Conservation (phyloP, 1,140 invertebrate genomes). For the Sesamia nonagrioides region DNA sequence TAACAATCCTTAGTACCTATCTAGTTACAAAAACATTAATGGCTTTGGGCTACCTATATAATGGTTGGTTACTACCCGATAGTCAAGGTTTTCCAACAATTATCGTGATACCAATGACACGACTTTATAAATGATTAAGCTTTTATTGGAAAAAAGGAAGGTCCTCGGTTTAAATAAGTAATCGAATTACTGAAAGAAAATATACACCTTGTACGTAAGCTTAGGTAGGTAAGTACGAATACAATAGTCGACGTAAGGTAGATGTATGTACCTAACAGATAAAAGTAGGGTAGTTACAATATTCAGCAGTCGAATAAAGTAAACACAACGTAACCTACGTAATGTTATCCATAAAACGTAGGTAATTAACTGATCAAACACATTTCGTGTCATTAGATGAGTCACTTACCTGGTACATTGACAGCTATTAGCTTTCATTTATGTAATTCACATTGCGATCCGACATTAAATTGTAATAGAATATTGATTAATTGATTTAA, state of each 20-base stretch:
- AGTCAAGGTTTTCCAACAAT: neutral
- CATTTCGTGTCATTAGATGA: constrained; percentile 37
- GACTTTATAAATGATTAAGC: constrained; percentile 10
- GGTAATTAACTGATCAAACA: constrained; percentile 40
- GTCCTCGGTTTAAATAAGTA: constrained; percentile 2
- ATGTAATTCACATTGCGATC: constrained; percentile 17
- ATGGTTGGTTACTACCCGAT: constrained; percentile 4
- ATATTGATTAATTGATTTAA: neutral
- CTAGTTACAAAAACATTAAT: neutral
- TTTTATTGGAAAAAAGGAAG: constrained; percentile 11
- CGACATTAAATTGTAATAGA: constrained; percentile 6
- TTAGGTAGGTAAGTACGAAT: neutral
- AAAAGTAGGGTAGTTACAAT: neutral
- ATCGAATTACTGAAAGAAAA: neutral
- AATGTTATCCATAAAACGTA: constrained; percentile 37
- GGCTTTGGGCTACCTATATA: neutral
- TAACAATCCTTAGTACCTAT: neutral
- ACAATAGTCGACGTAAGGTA: neutral
- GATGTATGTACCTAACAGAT: neutral
- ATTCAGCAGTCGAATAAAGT: constrained; percentile 9
- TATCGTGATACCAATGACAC: constrained; percentile 10
- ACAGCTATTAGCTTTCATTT: constrained; percentile 1
- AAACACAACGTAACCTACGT: neutral
- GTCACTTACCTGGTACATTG: constrained; percentile 1
- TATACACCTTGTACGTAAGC: neutral